Conservation (phyloP, 2,113 vertebrate species). For the Choloepus hoffmanni region DNA sequence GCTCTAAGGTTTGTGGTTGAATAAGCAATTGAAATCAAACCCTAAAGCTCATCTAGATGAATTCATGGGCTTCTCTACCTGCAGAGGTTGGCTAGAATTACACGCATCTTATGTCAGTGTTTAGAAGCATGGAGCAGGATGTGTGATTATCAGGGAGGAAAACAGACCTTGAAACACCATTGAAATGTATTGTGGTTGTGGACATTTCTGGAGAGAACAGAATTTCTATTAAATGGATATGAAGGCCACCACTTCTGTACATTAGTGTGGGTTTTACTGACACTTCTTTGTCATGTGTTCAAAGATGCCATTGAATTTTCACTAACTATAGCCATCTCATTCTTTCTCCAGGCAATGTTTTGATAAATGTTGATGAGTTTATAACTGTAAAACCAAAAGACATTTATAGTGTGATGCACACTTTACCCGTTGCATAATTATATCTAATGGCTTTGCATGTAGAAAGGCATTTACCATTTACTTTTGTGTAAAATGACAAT, state of each 20-base stretch:
- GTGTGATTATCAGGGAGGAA: constrained; percentile 17
- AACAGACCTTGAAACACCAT: background rate
- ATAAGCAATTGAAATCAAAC: constrained; percentile 76
- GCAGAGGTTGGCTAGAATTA: constrained; percentile 59
- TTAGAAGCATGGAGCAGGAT: background rate
- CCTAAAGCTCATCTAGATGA: constrained; percentile 68
- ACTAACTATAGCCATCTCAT: constrained; percentile 77
- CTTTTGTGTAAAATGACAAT: constrained; percentile 86
- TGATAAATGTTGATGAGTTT: constrained; percentile 90
- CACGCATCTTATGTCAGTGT: constrained; percentile 28
- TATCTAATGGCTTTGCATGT: constrained; percentile 85
- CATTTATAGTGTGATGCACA: constrained; percentile 85
- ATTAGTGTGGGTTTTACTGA: background rate
- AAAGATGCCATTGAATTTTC: constrained; percentile 75
- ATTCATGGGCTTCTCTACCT: constrained; percentile 62
- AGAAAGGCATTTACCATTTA: constrained; percentile 85
- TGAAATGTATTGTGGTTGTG: background rate
- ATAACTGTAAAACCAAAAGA: constrained; percentile 89
- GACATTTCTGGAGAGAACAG: background rate
- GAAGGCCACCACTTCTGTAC: background rate
- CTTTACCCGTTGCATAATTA: constrained; percentile 88
- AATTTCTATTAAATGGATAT: constrained; percentile 53
- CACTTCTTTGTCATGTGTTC: constrained; percentile 75
- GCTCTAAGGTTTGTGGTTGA: constrained; percentile 61
- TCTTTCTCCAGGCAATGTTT: constrained; percentile 87